These are phyloP conservation scores for Serripes groenlandicus DNA, from an alignment of 2,888 invertebrate genomes.

Conservation along the genomic window DNA sequence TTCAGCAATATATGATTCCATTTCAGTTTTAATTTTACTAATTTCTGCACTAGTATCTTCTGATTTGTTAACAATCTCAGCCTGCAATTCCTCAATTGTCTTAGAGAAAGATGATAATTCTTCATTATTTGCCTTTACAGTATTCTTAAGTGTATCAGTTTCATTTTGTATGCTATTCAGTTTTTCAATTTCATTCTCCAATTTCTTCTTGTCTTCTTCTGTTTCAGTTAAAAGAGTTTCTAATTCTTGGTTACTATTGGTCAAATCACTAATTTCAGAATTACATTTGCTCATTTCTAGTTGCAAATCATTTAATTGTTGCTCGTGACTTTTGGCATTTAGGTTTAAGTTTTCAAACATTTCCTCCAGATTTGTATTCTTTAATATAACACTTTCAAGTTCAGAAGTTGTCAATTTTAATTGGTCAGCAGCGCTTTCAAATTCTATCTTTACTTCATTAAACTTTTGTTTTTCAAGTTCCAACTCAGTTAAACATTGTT, in stretches of 20 bases:
- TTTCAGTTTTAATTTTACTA: background rate
- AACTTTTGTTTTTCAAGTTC: background rate
- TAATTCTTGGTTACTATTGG: background rate
- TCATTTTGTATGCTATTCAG: slow-evolving; percentile 6
- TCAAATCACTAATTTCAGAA: background rate
- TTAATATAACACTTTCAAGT: background rate
- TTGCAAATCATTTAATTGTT: background rate
- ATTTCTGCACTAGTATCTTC: background rate
- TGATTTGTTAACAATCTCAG: slow-evolving; percentile 26
- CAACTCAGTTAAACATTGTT: background rate
- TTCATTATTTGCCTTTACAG: slow-evolving; percentile 48
- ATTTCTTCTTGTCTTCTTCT: slow-evolving; percentile 8
- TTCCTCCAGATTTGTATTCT: slow-evolving; percentile 6
- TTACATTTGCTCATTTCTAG: background rate
- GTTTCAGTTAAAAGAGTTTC: background rate
- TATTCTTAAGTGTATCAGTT: background rate
- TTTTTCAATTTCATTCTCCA: background rate
- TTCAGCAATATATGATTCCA: slow-evolving; percentile 1
- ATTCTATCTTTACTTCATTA: background rate
- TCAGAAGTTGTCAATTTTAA: background rate
- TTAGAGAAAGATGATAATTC: slow-evolving; percentile 43
- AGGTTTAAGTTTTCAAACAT: background rate
- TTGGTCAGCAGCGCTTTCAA: background rate
- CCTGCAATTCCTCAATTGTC: slow-evolving; percentile 6
- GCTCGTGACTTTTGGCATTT: background rate